Conservation (phyloP, 1,140 invertebrate genomes). For the Zaprionus lachaisei region DNA sequence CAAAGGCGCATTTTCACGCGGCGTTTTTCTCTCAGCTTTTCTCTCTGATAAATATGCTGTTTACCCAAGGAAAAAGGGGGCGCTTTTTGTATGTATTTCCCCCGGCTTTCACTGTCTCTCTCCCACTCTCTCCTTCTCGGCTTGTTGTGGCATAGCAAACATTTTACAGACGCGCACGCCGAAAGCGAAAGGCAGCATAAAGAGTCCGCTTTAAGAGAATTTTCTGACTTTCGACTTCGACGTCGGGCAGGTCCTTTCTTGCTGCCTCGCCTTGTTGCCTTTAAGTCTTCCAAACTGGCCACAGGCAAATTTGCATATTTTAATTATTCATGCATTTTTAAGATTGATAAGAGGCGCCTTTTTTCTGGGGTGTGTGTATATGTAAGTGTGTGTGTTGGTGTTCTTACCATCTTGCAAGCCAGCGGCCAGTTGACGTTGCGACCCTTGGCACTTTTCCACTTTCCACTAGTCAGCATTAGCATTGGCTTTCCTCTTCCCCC, state of each 20-base stretch:
- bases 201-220: constrained; percentile 40
- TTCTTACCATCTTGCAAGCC: background rate
- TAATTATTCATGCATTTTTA: constrained; percentile 83
- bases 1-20: constrained; percentile 75
- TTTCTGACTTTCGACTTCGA: constrained; percentile 42
- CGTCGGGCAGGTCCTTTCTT: constrained; percentile 26
- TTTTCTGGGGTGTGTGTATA: background rate
- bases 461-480: constrained; percentile 39
- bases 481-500: constrained; percentile 14
- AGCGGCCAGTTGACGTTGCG: constrained; percentile 17
- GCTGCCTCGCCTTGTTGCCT: constrained; percentile 21
- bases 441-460: constrained; percentile 20
- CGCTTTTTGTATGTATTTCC: constrained; percentile 9
- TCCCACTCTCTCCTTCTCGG: constrained; percentile 11
- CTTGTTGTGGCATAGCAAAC: constrained; percentile 54
- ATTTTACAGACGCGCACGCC: constrained; percentile 46
- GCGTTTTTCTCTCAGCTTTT: constrained; percentile 53
- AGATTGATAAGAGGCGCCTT: constrained; percentile 73
- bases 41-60: constrained; percentile 68
- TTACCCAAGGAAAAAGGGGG: constrained; percentile 18
- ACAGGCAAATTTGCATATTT: constrained; percentile 80
- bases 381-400: background rate
- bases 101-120: background rate
- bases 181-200: constrained; percentile 41
- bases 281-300: constrained; percentile 51